Conservation (phyloP, 2,888 invertebrate genomes). For the Drosophila niveifrons region DNA sequence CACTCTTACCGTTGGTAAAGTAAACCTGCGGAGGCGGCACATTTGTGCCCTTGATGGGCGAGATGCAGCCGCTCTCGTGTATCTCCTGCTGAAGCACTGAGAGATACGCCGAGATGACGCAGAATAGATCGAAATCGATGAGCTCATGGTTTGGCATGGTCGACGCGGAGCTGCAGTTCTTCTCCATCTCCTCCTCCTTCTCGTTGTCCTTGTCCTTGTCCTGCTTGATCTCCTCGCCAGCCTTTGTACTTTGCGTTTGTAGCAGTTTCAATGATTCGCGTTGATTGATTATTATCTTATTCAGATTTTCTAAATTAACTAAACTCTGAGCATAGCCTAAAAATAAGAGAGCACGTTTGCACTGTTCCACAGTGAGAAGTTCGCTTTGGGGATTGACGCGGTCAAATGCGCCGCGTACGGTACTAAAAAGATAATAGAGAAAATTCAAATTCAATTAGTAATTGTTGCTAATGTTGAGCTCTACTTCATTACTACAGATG, state of each 20-base stretch:
- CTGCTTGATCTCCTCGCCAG: conserved; percentile 22
- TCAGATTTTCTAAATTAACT: conserved; percentile 84
- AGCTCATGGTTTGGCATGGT: conserved; percentile 55
- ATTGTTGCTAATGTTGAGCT: too few relatives aligned
- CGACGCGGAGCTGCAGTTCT: conserved; percentile 20
- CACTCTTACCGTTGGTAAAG: conserved; percentile 84
- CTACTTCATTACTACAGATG: neutral
- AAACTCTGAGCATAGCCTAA: conserved; percentile 85
- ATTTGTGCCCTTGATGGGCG: conserved; percentile 85
- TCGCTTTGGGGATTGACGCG: conserved; percentile 83
- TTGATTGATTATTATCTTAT: conserved; percentile 83
- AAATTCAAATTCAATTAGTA: neutral
- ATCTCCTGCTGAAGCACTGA: conserved; percentile 85
- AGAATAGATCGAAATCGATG: conserved; percentile 85
- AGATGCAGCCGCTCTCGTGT: conserved; percentile 85
- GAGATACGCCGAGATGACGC: conserved; percentile 85
- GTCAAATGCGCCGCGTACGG: conserved; percentile 85
- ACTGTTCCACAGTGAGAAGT: conserved; percentile 84
- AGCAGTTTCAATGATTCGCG: conserved; percentile 79
- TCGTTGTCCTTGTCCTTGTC: conserved; percentile 1
- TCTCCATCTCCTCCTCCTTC: conserved; percentile 2
- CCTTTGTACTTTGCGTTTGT: conserved; percentile 70
- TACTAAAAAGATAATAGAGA: conserved; percentile 68
- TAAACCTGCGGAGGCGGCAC: conserved; percentile 85
- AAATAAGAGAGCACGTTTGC: conserved; percentile 85